Conservation (phyloP, 2,113 vertebrate species). For the Pipa parva region DNA sequence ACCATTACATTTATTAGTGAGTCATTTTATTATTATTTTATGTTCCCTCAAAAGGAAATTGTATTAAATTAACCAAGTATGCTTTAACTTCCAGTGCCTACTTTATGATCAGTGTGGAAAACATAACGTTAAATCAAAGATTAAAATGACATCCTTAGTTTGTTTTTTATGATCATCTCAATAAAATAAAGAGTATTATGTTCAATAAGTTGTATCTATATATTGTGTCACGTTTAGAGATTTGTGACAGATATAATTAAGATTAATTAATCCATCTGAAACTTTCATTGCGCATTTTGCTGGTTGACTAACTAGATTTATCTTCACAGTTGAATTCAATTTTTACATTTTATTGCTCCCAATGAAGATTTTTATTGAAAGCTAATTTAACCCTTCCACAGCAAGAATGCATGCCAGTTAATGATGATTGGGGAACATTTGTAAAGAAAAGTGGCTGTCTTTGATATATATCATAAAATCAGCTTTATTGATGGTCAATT, state of each 20-base stretch:
- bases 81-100: constrained; percentile 27
- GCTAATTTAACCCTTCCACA: background rate
- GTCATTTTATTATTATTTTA: constrained; percentile 39
- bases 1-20: constrained; percentile 23
- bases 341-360: constrained; percentile 17
- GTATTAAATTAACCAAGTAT: constrained; percentile 32
- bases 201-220: constrained; percentile 28
- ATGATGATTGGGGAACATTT: too few species aligned
- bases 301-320: constrained; percentile 28
- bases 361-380: background rate
- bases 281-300: constrained; percentile 24
- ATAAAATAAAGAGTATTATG: constrained; percentile 31
- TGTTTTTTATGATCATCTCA: constrained; percentile 34
- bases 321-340: constrained; percentile 33
- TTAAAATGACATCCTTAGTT: constrained; percentile 33
- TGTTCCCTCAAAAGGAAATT: constrained; percentile 26
- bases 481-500: too few species aligned
- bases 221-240: constrained; percentile 33
- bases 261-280: constrained; percentile 35
- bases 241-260: constrained; percentile 32
- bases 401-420: too few species aligned
- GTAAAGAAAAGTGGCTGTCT: too few species aligned
- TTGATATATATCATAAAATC: too few species aligned
- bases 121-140: constrained; percentile 36
- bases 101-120: constrained; percentile 30